Evolutionary conservation across 2,888 invertebrate species (phyloP).

Genomic region (Pammene fasciana): DNA sequence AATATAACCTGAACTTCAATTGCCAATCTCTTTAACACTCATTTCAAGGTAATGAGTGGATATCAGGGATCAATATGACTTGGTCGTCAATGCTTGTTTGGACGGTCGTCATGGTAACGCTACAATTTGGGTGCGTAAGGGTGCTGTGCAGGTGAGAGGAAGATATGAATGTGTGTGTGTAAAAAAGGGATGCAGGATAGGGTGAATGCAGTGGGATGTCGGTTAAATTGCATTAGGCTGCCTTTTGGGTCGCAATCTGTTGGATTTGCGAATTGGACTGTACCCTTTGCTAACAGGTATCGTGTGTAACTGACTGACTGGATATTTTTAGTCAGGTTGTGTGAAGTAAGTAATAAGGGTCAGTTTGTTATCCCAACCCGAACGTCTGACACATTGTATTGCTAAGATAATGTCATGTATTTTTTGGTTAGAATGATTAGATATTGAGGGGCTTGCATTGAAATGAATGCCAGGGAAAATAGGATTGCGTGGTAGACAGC

Average conservation of each 20-base stretch:
- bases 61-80: constrained; percentile 57
- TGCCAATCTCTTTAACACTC: constrained; percentile 44
- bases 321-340: constrained; percentile 2
- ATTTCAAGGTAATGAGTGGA: constrained; percentile 46
- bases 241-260: constrained; percentile 59
- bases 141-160: constrained; percentile 59
- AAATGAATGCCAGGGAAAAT: no score
- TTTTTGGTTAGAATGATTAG: neutral
- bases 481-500: neutral
- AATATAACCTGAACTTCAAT: constrained; percentile 57
- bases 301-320: no score
- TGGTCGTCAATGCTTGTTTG: constrained; percentile 68
- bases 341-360: neutral
- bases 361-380: constrained; percentile 3
- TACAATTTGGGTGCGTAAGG: constrained; percentile 54
- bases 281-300: constrained; percentile 23
- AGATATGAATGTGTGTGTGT: constrained; percentile 42
- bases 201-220: constrained; percentile 66
- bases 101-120: constrained; percentile 72
- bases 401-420: neutral
- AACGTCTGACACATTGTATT: neutral
- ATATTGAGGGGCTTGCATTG: no score
- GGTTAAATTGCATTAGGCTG: constrained; percentile 76
- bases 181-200: constrained; percentile 55
- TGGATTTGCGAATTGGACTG: constrained; percentile 41